Conservation (phyloP, 2,888 invertebrate species). For the Cerceris rybyensis region DNA sequence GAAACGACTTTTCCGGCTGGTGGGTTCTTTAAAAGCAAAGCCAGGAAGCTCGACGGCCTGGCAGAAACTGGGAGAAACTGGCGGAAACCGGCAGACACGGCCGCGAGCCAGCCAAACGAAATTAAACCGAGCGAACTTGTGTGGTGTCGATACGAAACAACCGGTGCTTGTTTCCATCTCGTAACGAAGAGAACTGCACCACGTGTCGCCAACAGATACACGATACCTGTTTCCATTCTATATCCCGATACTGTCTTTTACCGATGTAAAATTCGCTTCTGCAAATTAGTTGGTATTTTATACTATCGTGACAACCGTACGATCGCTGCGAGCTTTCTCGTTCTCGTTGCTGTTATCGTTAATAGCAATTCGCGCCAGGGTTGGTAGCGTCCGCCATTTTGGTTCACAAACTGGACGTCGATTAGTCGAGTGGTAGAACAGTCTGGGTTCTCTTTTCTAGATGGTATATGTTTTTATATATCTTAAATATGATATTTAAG, state of each 20-base stretch:
- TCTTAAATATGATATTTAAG: too few relatives aligned
- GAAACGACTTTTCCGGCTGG: slow-evolving; percentile 14
- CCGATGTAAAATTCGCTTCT: slow-evolving; percentile 1
- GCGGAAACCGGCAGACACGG: slow-evolving; percentile 20
- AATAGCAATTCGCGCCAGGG: too few relatives aligned
- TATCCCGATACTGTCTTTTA: neutral
- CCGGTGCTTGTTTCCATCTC: slow-evolving; percentile 31
- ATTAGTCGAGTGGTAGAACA: too few relatives aligned
- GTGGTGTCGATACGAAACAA: slow-evolving; percentile 50
- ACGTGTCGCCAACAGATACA: slow-evolving; percentile 19
- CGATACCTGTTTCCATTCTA: neutral
- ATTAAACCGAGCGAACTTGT: slow-evolving; percentile 39
- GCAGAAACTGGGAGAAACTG: neutral
- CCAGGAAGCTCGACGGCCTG: neutral
- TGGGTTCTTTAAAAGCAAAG: slow-evolving; percentile 20
- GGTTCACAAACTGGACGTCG: too few relatives aligned
- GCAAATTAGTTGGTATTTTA: neutral
- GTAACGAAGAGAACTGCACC: slow-evolving; percentile 8
- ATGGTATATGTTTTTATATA: too few relatives aligned
- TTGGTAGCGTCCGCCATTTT: too few relatives aligned
- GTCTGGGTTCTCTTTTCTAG: too few relatives aligned
- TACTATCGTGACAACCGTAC: too few relatives aligned
- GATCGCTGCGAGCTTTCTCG: neutral
- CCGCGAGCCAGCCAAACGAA: slow-evolving; percentile 39
- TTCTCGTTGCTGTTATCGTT: neutral